Percentiles rank a stretch among this genome's conserved stretches.
Evolutionary conservation across 2,888 invertebrate genomes (phyloP).

Genomic region (Protodeltote pygarga): DNA sequence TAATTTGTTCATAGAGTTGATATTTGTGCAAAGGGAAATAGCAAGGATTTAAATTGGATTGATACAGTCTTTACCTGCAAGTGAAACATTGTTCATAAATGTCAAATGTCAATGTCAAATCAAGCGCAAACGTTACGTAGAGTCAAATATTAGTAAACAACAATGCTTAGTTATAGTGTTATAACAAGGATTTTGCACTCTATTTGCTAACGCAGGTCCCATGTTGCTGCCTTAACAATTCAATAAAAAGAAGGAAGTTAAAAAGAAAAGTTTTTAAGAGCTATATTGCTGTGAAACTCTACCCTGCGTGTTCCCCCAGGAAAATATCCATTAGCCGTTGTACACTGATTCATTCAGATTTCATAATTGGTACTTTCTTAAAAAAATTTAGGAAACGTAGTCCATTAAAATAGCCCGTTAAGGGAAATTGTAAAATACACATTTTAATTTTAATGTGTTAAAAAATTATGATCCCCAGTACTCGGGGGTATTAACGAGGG

Average conservation of each 20-base stretch:
- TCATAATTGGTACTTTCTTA: conserved; percentile 10
- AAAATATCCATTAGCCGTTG: conserved; percentile 22
- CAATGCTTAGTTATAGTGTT: too few relatives aligned
- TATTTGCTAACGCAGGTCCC: neutral
- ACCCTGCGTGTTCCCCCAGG: conserved; percentile 14
- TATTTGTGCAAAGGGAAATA: too few relatives aligned
- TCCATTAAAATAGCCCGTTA: conserved; percentile 20
- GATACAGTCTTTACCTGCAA: too few relatives aligned
- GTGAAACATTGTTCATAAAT: too few relatives aligned
- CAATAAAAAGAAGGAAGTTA: neutral
- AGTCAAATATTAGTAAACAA: too few relatives aligned
- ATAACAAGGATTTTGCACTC: conserved; percentile 1
- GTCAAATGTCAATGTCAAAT: too few relatives aligned
- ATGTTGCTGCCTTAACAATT: neutral
- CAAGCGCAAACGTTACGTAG: too few relatives aligned
- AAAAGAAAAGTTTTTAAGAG: neutral
- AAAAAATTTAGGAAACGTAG: conserved; percentile 16
- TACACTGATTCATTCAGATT: conserved; percentile 10
- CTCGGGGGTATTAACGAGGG: conserved; percentile 53
- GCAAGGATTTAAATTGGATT: too few relatives aligned
- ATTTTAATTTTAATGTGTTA: conserved; percentile 20
- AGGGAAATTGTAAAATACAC: conserved; percentile 15
- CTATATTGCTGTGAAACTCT: conserved; percentile 2
- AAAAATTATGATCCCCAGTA: conserved; percentile 48
- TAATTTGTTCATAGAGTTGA: too few relatives aligned